Conservation (phyloP, 2,888 invertebrate species). For the Drosophila kanekoi region DNA sequence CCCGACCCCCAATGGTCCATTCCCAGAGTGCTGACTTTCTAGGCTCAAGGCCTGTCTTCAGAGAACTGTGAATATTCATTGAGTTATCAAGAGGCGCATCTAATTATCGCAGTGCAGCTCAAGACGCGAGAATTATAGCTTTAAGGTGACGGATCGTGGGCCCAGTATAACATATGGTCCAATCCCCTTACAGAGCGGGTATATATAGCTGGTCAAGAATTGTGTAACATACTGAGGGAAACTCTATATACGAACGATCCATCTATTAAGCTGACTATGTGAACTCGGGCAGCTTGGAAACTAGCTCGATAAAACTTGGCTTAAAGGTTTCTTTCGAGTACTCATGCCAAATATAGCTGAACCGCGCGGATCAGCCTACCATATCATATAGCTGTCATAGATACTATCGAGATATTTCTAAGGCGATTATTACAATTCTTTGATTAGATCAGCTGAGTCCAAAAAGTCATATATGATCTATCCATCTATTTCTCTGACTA, state of each 20-base stretch:
- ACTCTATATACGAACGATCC: background rate
- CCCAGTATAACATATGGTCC: constrained; percentile 17
- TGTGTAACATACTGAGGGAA: background rate
- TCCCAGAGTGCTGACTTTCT: constrained; percentile 52
- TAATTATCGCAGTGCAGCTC: constrained; percentile 33
- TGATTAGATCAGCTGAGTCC: background rate
- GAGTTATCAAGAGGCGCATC: constrained; percentile 58
- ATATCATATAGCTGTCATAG: no score
- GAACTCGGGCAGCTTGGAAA: background rate
- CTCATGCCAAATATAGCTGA: background rate
- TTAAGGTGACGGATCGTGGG: constrained; percentile 51
- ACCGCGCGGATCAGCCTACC: no score
- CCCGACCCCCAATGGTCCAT: constrained; percentile 62
- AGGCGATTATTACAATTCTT: no score
- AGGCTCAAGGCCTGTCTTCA: constrained; percentile 2
- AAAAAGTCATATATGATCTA: background rate
- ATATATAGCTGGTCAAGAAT: background rate
- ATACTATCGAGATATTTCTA: no score
- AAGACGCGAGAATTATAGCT: constrained; percentile 59
- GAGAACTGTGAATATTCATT: constrained; percentile 68
- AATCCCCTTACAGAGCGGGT: constrained; percentile 11
- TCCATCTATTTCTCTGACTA: background rate
- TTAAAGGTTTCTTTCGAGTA: rapidly evolving
- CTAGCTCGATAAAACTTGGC: background rate
- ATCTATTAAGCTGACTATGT: background rate